Conservation (phyloP, 2,888 invertebrate genomes). For the Perizoma affinitatum region DNA sequence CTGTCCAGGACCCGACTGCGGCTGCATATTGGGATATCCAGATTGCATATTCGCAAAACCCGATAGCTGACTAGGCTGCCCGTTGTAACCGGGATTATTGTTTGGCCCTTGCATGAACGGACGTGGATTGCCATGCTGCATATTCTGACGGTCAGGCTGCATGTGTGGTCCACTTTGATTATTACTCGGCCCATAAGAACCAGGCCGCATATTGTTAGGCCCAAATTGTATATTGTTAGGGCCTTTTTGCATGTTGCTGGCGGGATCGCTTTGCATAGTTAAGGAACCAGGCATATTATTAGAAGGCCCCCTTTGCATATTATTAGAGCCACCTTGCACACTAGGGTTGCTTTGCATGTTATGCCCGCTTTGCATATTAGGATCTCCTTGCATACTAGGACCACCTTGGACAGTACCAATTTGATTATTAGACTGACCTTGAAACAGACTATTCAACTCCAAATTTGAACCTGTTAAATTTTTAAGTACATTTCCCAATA, state of each 20-base stretch:
- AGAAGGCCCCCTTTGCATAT: too few species aligned
- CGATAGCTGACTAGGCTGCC: constrained; percentile 3
- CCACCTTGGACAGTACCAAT: constrained; percentile 7
- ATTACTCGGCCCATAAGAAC: neutral
- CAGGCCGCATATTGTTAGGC: constrained; percentile 5
- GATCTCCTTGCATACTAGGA: too few species aligned
- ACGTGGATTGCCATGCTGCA: constrained; percentile 4
- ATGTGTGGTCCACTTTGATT: constrained; percentile 2
- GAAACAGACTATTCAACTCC: too few species aligned
- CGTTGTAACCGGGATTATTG: neutral
- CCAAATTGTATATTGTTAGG: too few species aligned
- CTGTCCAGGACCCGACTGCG: neutral
- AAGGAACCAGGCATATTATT: constrained; percentile 3
- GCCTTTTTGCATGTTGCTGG: constrained; percentile 11
- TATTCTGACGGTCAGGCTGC: neutral
- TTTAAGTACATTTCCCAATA: constrained; percentile 10
- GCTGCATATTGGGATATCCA: constrained; percentile 1
- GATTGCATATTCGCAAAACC: constrained; percentile 8
- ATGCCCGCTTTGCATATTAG: too few species aligned
- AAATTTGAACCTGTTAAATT: too few species aligned
- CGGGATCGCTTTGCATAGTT: constrained; percentile 14
- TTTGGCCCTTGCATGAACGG: constrained; percentile 1
- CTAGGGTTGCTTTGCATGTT: too few species aligned
- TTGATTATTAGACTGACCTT: constrained; percentile 15
- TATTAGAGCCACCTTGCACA: too few species aligned